phyloP scores from a whole-genome alignment of 2,113 vertebrate species.

The Candoia aspera region DNA sequence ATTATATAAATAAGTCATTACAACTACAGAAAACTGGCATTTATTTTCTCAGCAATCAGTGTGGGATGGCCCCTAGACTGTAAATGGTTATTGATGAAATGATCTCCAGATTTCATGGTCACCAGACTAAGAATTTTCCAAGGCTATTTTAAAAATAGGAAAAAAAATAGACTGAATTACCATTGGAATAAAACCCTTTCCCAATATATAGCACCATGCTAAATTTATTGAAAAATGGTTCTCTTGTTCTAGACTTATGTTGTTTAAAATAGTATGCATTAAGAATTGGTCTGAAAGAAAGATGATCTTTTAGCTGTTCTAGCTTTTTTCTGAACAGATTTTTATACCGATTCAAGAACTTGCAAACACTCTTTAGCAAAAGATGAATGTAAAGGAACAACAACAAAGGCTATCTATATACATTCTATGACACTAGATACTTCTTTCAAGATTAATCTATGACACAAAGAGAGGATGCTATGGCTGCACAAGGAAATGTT shows the following conservation, averaged over 20 bases:
- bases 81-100: conserved; percentile 40
- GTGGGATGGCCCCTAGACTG: not conserved
- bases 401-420: not conserved
- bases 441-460: not conserved
- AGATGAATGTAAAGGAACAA: not conserved
- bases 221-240: not conserved
- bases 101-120: not conserved
- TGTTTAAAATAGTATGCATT: not conserved
- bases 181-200: not conserved
- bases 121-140: conserved; percentile 7
- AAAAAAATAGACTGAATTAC: not conserved
- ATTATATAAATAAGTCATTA: conserved; percentile 52
- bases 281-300: not conserved
- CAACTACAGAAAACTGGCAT: conserved; percentile 45
- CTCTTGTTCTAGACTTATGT: not conserved
- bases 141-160: not conserved
- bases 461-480: not conserved
- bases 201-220: not conserved
- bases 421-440: too few relatives aligned
- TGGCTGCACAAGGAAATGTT: not conserved
- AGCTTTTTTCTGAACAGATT: not conserved
- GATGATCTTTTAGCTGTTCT: not conserved
- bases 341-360: not conserved
- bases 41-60: conserved; percentile 15
- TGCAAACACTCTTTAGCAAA: not conserved